These are phyloP conservation scores for Momotus momota DNA, from an alignment of 2,797 vertebrate species.

Conservation along the genomic window DNA sequence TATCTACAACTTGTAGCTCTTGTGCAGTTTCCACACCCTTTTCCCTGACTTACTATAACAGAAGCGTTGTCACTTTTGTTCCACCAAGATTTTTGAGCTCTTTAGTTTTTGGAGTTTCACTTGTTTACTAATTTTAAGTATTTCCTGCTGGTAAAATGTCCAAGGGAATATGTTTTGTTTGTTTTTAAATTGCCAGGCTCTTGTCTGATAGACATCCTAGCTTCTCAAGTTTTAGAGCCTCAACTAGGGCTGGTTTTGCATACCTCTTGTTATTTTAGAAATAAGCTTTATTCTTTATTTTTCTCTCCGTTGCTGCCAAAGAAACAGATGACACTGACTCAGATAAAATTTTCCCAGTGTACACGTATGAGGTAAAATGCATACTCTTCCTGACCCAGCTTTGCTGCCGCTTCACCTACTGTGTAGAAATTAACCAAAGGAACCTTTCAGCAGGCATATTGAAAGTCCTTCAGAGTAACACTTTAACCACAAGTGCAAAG, in stretches of 20 bases:
- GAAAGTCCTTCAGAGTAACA: background rate
- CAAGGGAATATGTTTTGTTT: background rate
- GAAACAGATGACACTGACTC: background rate
- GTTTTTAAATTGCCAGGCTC: background rate
- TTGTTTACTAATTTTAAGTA: background rate
- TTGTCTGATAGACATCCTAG: background rate
- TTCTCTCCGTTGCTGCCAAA: slow-evolving; percentile 9
- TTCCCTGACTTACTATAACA: background rate
- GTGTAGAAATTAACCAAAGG: background rate
- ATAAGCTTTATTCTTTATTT: background rate
- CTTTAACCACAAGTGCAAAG: background rate
- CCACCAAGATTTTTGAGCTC: background rate
- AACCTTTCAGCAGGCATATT: background rate
- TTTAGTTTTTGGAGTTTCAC: background rate
- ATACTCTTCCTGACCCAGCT: background rate
- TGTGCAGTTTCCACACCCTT: background rate
- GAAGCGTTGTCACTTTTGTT: background rate
- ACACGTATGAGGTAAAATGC: background rate
- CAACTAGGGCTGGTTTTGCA: background rate
- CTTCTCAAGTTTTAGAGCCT: background rate
- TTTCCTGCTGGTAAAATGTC: background rate
- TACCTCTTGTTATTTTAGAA: background rate
- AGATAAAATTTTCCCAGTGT: background rate
- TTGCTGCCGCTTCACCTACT: background rate
- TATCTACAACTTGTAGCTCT: background rate